A percentile compares a stretch with the other conserved stretches of the same genome.
These are phyloP conservation scores for Pyralis farinalis DNA, from an alignment of 2,888 invertebrate species.

Conservation along the genomic window DNA sequence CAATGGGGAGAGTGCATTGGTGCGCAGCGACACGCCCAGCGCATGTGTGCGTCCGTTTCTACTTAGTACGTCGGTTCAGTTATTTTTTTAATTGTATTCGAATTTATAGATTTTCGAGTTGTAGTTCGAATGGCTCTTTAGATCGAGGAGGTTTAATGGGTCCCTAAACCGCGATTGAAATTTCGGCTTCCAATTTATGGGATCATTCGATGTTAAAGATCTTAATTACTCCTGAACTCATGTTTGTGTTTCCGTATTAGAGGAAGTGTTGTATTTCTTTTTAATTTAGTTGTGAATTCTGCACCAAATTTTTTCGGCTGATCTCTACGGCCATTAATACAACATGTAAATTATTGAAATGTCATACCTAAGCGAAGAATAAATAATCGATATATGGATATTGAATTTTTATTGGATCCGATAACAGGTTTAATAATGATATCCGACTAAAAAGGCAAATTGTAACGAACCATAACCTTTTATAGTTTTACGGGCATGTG, in stretches of 20 bases:
- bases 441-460: background rate
- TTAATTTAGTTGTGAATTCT: too few species aligned
- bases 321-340: too few species aligned
- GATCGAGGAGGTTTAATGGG: background rate
- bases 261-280: too few species aligned
- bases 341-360: too few species aligned
- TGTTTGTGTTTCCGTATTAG: too few species aligned
- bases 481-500: slow-evolving; percentile 10
- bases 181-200: slow-evolving; percentile 7
- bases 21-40: slow-evolving; percentile 60
- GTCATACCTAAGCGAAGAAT: too few species aligned
- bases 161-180: slow-evolving; percentile 5
- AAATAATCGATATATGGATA: too few species aligned
- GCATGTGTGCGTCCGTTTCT: slow-evolving; percentile 49
- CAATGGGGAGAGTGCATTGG: slow-evolving; percentile 66
- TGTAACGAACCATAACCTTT: slow-evolving; percentile 10
- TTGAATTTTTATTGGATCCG: too few species aligned
- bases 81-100: slow-evolving; percentile 19
- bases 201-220: background rate
- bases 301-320: too few species aligned
- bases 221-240: too few species aligned
- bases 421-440: too few species aligned
- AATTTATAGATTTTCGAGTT: slow-evolving; percentile 10
- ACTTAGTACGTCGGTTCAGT: slow-evolving; percentile 23
- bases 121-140: slow-evolving; percentile 1